A percentile compares a stretch with the other conserved stretches of the same genome.
phyloP scores from a whole-genome alignment of 1,140 invertebrate species.

The Uloborus diversus region DNA sequence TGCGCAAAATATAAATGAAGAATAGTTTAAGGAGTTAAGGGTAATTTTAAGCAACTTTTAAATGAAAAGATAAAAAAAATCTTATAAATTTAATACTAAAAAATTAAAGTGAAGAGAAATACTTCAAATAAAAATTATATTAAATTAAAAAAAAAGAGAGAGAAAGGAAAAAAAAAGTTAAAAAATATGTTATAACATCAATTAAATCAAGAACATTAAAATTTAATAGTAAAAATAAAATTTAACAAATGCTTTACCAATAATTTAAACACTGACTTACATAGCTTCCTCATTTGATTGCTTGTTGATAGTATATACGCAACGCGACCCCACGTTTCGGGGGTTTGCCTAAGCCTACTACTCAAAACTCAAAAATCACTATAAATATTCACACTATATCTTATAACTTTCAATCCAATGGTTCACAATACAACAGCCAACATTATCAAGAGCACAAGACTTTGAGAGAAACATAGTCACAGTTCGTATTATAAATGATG shows the following conservation, averaged over 20 bases:
- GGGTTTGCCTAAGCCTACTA: slow-evolving; percentile 50
- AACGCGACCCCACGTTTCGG: slow-evolving; percentile 50
- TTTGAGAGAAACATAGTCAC: not conserved
- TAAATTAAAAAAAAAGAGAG: not conserved
- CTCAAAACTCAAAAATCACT: slow-evolving; percentile 38
- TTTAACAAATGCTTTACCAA: slow-evolving; percentile 27
- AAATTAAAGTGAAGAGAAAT: too few relatives aligned
- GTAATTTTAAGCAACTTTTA: too few relatives aligned
- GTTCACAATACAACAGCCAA: slow-evolving; percentile 37
- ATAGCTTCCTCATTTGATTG: slow-evolving; percentile 23
- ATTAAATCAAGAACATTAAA: too few relatives aligned
- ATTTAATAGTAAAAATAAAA: too few relatives aligned
- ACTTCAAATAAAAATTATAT: not conserved
- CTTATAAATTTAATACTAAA: too few relatives aligned
- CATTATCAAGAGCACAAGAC: slow-evolving; percentile 23
- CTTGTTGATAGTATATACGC: slow-evolving; percentile 18
- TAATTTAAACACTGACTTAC: slow-evolving; percentile 55
- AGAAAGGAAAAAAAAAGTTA: not conserved
- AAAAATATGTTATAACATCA: too few relatives aligned
- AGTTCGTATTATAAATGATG: slow-evolving; percentile 31
- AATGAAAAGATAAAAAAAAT: too few relatives aligned
- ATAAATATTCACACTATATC: slow-evolving; percentile 17
- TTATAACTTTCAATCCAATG: slow-evolving; percentile 27
- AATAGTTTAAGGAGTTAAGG: too few relatives aligned
- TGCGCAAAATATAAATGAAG: too few relatives aligned